Conservation (phyloP, 2,797 vertebrate species). For the Salmo trutta region DNA sequence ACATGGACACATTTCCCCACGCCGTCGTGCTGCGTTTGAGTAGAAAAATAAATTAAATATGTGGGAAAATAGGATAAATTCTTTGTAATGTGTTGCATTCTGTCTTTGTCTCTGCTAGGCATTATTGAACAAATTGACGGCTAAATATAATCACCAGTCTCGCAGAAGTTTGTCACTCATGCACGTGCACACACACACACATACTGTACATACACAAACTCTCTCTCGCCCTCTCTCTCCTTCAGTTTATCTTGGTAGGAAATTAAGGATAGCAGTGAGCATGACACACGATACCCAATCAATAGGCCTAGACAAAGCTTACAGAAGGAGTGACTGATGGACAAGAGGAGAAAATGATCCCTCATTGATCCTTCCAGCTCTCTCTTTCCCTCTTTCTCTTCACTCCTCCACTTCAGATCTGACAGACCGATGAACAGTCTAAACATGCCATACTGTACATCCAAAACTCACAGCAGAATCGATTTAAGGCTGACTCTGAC, state of each 20-base stretch:
- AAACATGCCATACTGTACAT: not conserved
- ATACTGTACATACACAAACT: not conserved
- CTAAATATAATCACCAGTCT: not conserved
- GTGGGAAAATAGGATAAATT: not conserved
- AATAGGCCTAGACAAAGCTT: constrained; percentile 27
- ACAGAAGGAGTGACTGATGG: constrained; percentile 17
- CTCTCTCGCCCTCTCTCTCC: not conserved
- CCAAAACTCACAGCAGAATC: constrained; percentile 1
- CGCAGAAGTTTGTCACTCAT: not conserved
- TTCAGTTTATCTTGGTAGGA: not conserved
- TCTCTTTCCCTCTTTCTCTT: not conserved
- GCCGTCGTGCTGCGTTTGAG: not conserved
- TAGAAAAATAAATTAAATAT: not conserved
- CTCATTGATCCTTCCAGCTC: constrained; percentile 24
- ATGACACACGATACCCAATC: constrained; percentile 31
- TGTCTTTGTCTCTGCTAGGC: not conserved
- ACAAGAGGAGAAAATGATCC: constrained; percentile 30
- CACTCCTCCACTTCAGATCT: not conserved
- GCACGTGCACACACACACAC: constrained; percentile 1
- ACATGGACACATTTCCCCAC: not conserved
- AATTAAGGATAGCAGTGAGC: not conserved
- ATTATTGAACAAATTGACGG: not conserved
- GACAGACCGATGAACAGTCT: not conserved
- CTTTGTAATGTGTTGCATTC: not conserved
- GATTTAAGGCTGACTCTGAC: not conserved